Conservation (phyloP, 2,113 vertebrate species). For the Nannobrachium achirus region DNA sequence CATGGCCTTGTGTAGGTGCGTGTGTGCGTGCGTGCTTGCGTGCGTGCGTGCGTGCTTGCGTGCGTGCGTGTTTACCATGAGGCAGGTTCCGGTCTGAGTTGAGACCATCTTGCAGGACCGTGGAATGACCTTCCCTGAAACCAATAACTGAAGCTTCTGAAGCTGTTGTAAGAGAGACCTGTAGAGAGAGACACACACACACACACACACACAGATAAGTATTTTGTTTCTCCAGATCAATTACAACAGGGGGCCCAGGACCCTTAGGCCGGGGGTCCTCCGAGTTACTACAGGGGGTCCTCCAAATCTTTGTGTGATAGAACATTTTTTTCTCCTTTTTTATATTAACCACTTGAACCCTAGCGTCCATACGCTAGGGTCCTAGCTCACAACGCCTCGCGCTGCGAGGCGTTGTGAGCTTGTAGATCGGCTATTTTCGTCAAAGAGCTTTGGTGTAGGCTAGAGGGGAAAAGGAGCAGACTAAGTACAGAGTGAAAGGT, state of each 20-base stretch:
- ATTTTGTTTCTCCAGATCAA: not conserved
- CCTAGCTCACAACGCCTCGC: too few species aligned
- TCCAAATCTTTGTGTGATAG: not conserved
- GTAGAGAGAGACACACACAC: conserved; percentile 2
- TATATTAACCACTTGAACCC: not conserved
- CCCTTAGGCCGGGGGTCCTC: too few species aligned
- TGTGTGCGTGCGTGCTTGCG: not conserved
- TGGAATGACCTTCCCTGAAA: conserved; percentile 85
- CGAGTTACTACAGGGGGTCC: not conserved
- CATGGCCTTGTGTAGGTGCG: conserved; percentile 14
- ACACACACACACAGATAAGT: not conserved
- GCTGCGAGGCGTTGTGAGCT: too few species aligned
- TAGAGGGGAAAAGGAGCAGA: too few species aligned
- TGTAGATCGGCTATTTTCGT: too few species aligned
- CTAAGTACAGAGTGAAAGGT: too few species aligned
- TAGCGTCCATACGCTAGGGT: not conserved
- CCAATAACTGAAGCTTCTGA: conserved; percentile 89
- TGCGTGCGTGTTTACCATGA: conserved; percentile 88
- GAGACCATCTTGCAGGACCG: conserved; percentile 90
- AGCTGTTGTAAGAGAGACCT: conserved; percentile 91
- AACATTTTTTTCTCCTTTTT: not conserved
- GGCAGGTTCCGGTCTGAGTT: conserved; percentile 90
- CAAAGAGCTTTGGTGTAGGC: too few species aligned
- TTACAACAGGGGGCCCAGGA: too few species aligned
- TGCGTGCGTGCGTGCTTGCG: not conserved